Percentiles rank a stretch among this genome's conserved stretches.
Evolutionary conservation across 2,113 vertebrate genomes (phyloP).

Genomic region (Ifrita kowaldi): DNA sequence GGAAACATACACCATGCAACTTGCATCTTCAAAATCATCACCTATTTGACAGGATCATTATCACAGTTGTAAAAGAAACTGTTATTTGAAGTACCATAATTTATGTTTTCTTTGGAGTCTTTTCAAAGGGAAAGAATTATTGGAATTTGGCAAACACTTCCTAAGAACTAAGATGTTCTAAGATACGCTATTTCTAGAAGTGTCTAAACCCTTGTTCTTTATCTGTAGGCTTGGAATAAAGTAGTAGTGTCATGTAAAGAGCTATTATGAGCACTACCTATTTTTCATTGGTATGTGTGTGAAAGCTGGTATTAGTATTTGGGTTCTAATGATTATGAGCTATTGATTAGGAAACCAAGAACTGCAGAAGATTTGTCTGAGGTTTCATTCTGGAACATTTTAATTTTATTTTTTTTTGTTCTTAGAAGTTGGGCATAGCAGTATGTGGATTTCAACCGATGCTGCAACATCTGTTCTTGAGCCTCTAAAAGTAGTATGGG

Average conservation of each 20-base stretch:
- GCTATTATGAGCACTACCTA: background rate
- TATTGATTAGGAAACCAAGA: background rate
- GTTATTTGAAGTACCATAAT: background rate
- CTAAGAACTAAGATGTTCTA: background rate
- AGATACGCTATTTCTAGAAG: background rate
- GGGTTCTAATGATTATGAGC: background rate
- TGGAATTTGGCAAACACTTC: background rate
- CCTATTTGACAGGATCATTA: background rate
- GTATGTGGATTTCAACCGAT: constrained; percentile 94
- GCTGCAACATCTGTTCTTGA: constrained; percentile 89
- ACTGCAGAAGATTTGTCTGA: background rate
- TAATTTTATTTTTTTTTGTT: constrained; percentile 35
- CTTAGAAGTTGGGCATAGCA: constrained; percentile 94
- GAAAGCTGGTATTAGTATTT: background rate
- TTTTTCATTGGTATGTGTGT: background rate
- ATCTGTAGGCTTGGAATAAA: background rate
- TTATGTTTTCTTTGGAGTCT: background rate
- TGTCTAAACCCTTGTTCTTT: background rate
- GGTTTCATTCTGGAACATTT: background rate
- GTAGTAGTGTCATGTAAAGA: background rate
- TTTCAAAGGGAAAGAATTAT: background rate
- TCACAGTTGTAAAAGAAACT: background rate
- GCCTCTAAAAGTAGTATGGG: constrained; percentile 97
- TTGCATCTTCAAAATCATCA: background rate
- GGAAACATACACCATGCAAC: background rate